Evolutionary conservation across 2,113 vertebrate species (phyloP).

Genomic region (Eleginops maclovinus): DNA sequence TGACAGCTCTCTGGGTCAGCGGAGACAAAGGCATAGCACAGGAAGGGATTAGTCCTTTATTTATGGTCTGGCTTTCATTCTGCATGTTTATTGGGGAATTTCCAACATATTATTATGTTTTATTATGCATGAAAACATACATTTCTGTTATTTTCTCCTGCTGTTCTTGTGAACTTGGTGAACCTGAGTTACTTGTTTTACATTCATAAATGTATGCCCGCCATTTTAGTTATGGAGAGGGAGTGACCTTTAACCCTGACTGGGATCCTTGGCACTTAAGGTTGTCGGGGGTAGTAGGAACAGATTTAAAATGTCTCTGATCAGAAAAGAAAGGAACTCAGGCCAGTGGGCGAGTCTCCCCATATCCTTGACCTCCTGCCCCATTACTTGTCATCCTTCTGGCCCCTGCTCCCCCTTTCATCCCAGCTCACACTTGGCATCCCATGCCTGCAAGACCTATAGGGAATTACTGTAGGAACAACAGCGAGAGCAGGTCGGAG

Average conservation of each 20-base stretch:
- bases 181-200: constrained; percentile 31
- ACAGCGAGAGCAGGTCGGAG: constrained; percentile 31
- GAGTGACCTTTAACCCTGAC: constrained; percentile 62
- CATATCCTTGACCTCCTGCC: constrained; percentile 66
- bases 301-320: constrained; percentile 76
- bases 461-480: constrained; percentile 64
- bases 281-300: constrained; percentile 55
- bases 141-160: neutral
- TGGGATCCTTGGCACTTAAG: constrained; percentile 59
- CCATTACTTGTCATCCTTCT: constrained; percentile 66
- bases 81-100: constrained; percentile 43
- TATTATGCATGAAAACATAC: constrained; percentile 30
- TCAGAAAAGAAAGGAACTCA: constrained; percentile 62
- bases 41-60: constrained; percentile 71
- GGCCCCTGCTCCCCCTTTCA: constrained; percentile 63
- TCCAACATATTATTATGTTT: constrained; percentile 55
- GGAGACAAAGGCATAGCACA: constrained; percentile 58
- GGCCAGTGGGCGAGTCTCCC: constrained; percentile 54
- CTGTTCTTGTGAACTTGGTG: constrained; percentile 33
- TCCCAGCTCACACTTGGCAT: constrained; percentile 65
- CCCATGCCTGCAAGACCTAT: constrained; percentile 62
- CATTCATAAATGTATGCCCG: constrained; percentile 27
- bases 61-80: constrained; percentile 50
- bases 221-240: constrained; percentile 43
- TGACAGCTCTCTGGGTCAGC: constrained; percentile 74